These are phyloP conservation scores for Enoplosus armatus DNA, from an alignment of 2,797 vertebrate genomes.

Conservation along the genomic window DNA sequence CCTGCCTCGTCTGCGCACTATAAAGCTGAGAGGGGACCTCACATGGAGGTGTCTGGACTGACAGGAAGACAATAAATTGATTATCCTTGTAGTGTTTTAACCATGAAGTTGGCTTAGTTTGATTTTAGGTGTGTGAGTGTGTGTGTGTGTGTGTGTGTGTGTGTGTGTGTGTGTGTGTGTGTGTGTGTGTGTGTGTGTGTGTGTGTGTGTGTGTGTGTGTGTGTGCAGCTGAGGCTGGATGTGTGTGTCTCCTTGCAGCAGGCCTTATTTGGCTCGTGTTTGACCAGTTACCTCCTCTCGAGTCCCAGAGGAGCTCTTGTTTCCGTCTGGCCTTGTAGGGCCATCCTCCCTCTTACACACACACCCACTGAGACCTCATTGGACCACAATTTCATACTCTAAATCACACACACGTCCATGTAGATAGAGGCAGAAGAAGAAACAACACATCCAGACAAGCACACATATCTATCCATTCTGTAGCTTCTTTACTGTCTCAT, in stretches of 20 bases:
- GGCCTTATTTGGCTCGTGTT: conserved; percentile 92
- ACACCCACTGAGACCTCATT: conserved; percentile 63
- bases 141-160: conserved; percentile 47
- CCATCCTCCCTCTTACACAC: conserved; percentile 73
- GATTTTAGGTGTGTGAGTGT: conserved; percentile 30
- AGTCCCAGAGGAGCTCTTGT: conserved; percentile 79
- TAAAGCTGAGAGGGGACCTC: conserved; percentile 49
- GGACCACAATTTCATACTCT: conserved; percentile 44
- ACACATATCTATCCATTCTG: not conserved
- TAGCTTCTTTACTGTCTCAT: conserved; percentile 16
- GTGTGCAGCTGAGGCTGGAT: conserved; percentile 42
- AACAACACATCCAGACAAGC: conserved; percentile 25
- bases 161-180: conserved; percentile 51
- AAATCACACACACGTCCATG: conserved; percentile 23
- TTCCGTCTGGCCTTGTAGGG: conserved; percentile 91
- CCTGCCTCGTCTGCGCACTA: conserved; percentile 49
- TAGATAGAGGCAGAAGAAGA: conserved; percentile 37
- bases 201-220: conserved; percentile 41
- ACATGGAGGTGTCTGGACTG: not conserved
- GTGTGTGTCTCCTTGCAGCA: conserved; percentile 70
- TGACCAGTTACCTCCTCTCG: conserved; percentile 86
- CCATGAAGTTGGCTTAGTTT: conserved; percentile 17
- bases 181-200: conserved; percentile 21
- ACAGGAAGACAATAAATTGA: conserved; percentile 3
- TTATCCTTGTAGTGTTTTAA: conserved; percentile 1